Percentiles rank a stretch among this genome's conserved stretches.
Conservation (phyloP, 2,113 vertebrate species). For the Carlito syrichta region DNA sequence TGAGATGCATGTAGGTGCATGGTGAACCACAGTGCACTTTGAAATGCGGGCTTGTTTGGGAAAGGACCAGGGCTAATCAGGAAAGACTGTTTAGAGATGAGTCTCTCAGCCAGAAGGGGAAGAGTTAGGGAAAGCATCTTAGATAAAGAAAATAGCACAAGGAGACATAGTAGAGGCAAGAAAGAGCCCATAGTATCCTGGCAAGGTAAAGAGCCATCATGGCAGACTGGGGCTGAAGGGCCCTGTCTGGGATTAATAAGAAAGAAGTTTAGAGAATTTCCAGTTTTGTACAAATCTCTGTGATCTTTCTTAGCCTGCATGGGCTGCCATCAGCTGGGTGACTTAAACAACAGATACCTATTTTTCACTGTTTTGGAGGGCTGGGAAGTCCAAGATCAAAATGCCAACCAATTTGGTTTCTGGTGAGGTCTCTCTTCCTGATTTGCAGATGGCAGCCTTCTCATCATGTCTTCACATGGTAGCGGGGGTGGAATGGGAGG, state of each 20-base stretch:
- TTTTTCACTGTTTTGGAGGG: neutral
- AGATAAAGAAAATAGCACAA: constrained; percentile 11
- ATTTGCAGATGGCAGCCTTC: neutral
- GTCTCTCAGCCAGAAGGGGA: neutral
- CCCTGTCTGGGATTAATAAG: neutral
- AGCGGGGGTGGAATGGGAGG: too few relatives aligned
- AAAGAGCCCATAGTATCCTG: neutral
- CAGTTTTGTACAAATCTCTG: neutral
- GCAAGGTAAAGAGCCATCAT: neutral
- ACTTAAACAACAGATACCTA: neutral
- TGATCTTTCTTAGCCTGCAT: neutral
- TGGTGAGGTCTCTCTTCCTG: neutral
- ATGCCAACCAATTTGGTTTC: neutral
- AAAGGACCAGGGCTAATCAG: neutral
- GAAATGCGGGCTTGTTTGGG: neutral
- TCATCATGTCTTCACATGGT: neutral
- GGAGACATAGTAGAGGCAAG: neutral
- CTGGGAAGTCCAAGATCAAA: neutral
- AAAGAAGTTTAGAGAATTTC: constrained; percentile 12
- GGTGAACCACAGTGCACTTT: neutral
- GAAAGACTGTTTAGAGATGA: neutral
- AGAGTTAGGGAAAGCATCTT: neutral
- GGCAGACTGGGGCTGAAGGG: neutral
- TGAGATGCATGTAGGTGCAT: neutral
- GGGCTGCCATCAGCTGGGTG: neutral